These are phyloP conservation scores for Xestoiulus laeticollis DNA, from an alignment of 2,888 invertebrate genomes.

Conservation along the genomic window DNA sequence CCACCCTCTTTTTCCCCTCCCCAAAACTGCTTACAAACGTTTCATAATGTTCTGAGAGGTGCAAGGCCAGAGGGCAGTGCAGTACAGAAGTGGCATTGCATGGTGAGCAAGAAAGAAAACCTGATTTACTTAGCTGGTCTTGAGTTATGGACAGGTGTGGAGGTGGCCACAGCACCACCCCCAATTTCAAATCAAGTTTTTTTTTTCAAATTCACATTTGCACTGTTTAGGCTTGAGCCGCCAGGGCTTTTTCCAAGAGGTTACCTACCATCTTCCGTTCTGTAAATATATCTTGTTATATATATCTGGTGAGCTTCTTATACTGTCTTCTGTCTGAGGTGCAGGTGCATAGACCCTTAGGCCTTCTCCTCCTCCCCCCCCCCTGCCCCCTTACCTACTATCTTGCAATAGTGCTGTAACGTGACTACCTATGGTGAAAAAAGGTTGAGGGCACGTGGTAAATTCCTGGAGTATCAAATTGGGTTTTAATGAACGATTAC, in stretches of 20 bases:
- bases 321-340: background rate
- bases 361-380: background rate
- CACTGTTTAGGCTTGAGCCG: constrained; percentile 12
- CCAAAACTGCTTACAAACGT: background rate
- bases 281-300: constrained; percentile 4
- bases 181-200: constrained; percentile 20
- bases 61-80: constrained; percentile 4
- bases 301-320: background rate
- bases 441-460: background rate
- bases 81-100: background rate
- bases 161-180: background rate
- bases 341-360: background rate
- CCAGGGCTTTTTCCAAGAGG: background rate
- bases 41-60: background rate
- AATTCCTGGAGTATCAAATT: background rate
- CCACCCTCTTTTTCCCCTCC: background rate
- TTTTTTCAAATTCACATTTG: background rate
- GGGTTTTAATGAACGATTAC: background rate
- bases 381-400: too few relatives aligned
- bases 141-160: background rate
- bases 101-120: background rate
- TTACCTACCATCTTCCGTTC: background rate
- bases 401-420: background rate
- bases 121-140: background rate
- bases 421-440: too few relatives aligned